These are phyloP conservation scores for Malachius bipustulatus DNA, from an alignment of 2,888 invertebrate genomes.

Conservation along the genomic window DNA sequence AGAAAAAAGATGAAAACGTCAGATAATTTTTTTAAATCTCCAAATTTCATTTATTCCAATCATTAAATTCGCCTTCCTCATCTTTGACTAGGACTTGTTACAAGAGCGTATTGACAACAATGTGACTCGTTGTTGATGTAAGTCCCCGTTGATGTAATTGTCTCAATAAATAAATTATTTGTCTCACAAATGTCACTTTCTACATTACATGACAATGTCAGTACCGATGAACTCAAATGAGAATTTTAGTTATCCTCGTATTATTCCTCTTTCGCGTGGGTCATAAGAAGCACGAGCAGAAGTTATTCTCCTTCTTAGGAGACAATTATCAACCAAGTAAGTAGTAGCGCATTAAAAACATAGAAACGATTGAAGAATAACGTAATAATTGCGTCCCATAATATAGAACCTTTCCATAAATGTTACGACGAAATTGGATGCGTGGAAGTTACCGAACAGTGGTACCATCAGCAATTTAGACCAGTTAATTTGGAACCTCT, in stretches of 20 bases:
- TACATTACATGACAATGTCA: not conserved
- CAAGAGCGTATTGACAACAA: too few relatives aligned
- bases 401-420: conserved; percentile 24
- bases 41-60: too few relatives aligned
- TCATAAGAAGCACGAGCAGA: not conserved
- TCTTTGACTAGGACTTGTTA: too few relatives aligned
- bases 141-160: too few relatives aligned
- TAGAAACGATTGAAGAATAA: too few relatives aligned
- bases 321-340: not conserved
- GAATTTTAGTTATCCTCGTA: not conserved
- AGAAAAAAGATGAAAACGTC: too few relatives aligned
- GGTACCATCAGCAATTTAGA: conserved; percentile 31
- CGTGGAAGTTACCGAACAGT: conserved; percentile 31
- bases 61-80: too few relatives aligned
- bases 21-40: too few relatives aligned
- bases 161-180: too few relatives aligned
- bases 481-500: conserved; percentile 33
- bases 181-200: not conserved
- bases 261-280: not conserved
- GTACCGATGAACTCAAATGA: not conserved
- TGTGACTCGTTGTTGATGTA: too few relatives aligned
- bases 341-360: too few relatives aligned
- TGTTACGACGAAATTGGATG: conserved; percentile 36
- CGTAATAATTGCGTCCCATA: too few relatives aligned
- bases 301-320: not conserved